These are phyloP conservation scores for Eupithecia subumbrata DNA, from an alignment of 2,888 invertebrate genomes.

Conservation along the genomic window DNA sequence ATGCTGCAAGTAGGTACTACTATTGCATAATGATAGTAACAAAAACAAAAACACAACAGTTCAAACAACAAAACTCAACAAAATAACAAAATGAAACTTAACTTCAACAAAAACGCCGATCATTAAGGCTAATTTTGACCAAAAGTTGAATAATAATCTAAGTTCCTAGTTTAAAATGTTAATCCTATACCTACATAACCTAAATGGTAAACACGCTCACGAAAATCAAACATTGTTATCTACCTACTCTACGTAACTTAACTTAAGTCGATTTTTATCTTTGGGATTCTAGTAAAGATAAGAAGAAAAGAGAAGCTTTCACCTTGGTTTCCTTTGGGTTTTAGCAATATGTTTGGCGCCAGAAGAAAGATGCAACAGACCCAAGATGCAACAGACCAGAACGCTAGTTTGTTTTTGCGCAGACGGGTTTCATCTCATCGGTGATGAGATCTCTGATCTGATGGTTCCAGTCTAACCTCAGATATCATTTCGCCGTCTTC, in stretches of 20 bases:
- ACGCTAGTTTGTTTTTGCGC: neutral
- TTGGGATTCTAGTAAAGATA: constrained; percentile 61
- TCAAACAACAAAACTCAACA: constrained; percentile 56
- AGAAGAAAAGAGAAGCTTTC: constrained; percentile 39
- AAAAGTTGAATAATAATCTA: constrained; percentile 43
- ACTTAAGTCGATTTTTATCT: constrained; percentile 62
- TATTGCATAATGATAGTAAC: constrained; percentile 13
- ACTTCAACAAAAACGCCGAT: constrained; percentile 72
- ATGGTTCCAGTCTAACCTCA: neutral
- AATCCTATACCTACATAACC: constrained; percentile 8
- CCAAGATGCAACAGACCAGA: no score
- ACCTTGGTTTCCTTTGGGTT: constrained; percentile 52
- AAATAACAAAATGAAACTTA: constrained; percentile 57
- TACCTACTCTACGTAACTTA: constrained; percentile 49
- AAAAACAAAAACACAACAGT: constrained; percentile 51
- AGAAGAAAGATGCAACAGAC: neutral
- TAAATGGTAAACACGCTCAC: constrained; percentile 18
- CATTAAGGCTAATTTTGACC: constrained; percentile 73
- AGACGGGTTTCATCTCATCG: neutral
- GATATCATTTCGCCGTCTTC: neutral
- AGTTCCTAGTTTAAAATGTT: constrained; percentile 26
- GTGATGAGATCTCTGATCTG: neutral
- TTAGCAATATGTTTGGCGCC: constrained; percentile 31
- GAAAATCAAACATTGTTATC: constrained; percentile 44
- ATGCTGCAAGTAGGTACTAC: neutral